Base-by-base conservation (phyloP, 2,888 invertebrate genomes). In the Steromphala cineraria region DNA sequence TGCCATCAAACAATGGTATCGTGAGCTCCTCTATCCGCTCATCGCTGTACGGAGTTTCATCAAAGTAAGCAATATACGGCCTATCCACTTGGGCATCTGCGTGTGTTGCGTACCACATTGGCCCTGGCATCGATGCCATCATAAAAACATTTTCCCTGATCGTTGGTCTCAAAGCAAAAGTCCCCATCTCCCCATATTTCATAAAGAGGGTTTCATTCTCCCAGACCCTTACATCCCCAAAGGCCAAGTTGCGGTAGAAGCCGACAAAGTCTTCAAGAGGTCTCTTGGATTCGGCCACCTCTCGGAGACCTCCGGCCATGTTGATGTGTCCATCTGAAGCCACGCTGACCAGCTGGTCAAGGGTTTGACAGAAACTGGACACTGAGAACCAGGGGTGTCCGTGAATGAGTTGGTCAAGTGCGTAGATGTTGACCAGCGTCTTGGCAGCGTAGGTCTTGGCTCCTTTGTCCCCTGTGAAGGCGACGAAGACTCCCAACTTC, bases 81-180 rank as follows among this genome's bases (percentile, higher is more conserved):
- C 76, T 81, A 8, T 31, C 17, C 15, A 67, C 53, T 56, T 82
- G 84, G 21, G 56, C 77, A 74, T 87, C 85, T 15, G 82, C 81
- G 62, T 85, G 82, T 19, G 84, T 86, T 55, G 75, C 81, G 80
- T 82, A 86, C 81, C 84, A 84, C 28, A 85, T 67, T n/a, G 81
- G 79, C 1, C 80, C 82, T 10, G 55, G 52, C 3, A n/a, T 10
- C 2, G 82, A 77, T 53, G 82, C 80, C 76, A 84, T 67, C 24
- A 79, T 74, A 75, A 86, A 87, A 17, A 83, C 84, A 67, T 85
- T 84, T 40, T 82, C 79, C 10, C 31, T 81, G 4, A 67, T 36
- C 24, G 83, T 84, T 5, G 85, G 83, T 7, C 67, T 19, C 24
- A 87, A 77, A 0, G 24, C 52, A 78, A 81, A 87, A 0, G 53